A percentile compares a stretch with the other conserved stretches of the same genome.
Evolutionary conservation across 2,113 vertebrate genomes (phyloP).

Genomic region (Tapirus terrestris): DNA sequence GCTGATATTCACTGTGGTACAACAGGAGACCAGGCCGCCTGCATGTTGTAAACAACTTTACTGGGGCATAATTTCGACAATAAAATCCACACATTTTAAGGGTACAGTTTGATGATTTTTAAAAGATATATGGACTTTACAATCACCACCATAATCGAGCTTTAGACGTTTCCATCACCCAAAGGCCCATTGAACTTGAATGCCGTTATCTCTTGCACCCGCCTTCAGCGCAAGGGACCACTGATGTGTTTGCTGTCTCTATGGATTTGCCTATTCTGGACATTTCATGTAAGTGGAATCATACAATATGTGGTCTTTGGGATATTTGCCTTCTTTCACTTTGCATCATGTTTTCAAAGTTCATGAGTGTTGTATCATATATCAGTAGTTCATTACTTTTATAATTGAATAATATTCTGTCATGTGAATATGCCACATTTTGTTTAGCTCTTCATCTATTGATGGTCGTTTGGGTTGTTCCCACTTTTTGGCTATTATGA

Average conservation of each 20-base stretch:
- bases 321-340: too few relatives aligned
- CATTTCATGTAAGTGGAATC: background rate
- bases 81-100: background rate
- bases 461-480: too few relatives aligned
- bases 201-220: background rate
- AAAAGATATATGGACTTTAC: background rate
- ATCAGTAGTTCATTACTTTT: too few relatives aligned
- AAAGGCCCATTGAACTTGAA: background rate
- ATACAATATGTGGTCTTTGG: background rate
- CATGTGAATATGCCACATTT: too few relatives aligned
- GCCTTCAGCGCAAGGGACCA: background rate
- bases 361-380: too few relatives aligned
- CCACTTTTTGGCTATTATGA: too few relatives aligned
- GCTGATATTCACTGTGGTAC: background rate
- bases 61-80: background rate
- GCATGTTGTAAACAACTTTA: background rate
- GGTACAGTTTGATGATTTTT: background rate
- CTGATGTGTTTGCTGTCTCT: background rate
- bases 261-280: background rate
- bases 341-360: too few relatives aligned
- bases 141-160: background rate
- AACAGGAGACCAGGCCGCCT: background rate
- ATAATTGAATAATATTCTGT: too few relatives aligned
- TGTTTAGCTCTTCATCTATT: too few relatives aligned
- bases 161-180: background rate